Base-by-base conservation (phyloP, 2,113 vertebrate genomes). In the Candoia aspera region DNA sequence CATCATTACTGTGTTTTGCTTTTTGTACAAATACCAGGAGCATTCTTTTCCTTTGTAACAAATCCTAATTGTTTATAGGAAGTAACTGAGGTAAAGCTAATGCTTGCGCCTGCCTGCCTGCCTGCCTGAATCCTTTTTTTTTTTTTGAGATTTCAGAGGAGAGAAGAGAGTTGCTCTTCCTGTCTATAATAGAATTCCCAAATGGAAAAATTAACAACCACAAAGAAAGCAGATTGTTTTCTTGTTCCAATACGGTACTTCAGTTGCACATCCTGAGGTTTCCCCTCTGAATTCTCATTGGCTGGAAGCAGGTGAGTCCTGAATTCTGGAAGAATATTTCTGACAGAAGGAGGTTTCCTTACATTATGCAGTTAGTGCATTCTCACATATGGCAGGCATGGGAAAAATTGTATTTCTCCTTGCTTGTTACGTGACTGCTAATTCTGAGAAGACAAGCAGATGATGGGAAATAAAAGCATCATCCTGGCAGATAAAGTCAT, bases 41-140 rank as follows among this genome's bases (percentile, higher is more conserved):
- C 17, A 55, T 87, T 79, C 8, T 24, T 49, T 58, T 79, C 55
- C 68, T 90, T 92, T 93, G 84, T 60, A 87, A 53, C 60, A 86
- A n/a, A 37, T 84, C 10, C 19, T 55, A 6, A 64, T 88, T 84
- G 83, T 91, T 93, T 93, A 84, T 88, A 88, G 86, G 53, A 29
- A 53, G 15, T 59, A 79, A 42, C 9, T 0, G 2, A 64, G 60
- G 79, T 84, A 49, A 84, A 4, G 9, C 1, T 73, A 37, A 73
- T 37, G 15, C 42, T n/a, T n/a, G n/a, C n/a, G n/a, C n/a, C n/a
- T n/a, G n/a, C n/a, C n/a, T n/a, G n/a, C n/a, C n/a, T n/a, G n/a
- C 79, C 62, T 91, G 24, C 54, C 4, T 60, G 0, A 0, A 1
- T 64, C n/a, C 0, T 60, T 55, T n/a, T 54, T 17, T 49, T 49